A percentile compares a stretch with the other conserved stretches of the same genome.
Conservation (phyloP, 2,888 invertebrate species). For the Coecobrya sp. region DNA sequence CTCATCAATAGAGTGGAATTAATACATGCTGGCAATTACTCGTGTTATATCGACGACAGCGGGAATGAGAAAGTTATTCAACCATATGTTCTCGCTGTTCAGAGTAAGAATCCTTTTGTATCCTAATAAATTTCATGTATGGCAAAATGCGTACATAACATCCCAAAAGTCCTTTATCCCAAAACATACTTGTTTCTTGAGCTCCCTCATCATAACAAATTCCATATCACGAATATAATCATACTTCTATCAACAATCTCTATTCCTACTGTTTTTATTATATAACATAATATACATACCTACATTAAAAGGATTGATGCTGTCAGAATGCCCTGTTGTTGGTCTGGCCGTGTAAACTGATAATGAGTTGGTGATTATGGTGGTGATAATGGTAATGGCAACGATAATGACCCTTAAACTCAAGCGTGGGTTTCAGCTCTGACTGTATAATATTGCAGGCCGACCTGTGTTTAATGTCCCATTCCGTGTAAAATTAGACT, state of each 20-base stretch:
- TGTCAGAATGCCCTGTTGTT: slow-evolving; percentile 37
- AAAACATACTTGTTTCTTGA: neutral
- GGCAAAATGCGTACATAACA: neutral
- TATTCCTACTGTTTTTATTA: neutral
- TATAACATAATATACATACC: slow-evolving; percentile 10
- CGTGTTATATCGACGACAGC: slow-evolving; percentile 90
- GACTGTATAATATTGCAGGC: neutral
- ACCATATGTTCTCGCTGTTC: slow-evolving; percentile 92
- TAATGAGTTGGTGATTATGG: slow-evolving; percentile 71
- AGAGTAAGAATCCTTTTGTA: slow-evolving; percentile 89
- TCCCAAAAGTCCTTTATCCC: neutral
- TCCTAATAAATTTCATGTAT: neutral
- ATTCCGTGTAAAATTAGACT: neutral
- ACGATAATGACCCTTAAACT: slow-evolving; percentile 72
- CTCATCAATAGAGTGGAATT: slow-evolving; percentile 92
- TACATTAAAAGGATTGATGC: slow-evolving; percentile 68
- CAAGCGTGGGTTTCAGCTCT: neutral
- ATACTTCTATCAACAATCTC: neutral
- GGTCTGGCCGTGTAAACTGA: slow-evolving; percentile 43
- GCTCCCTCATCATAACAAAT: neutral
- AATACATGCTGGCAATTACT: slow-evolving; percentile 93
- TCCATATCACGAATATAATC: neutral
- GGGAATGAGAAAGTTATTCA: slow-evolving; percentile 92
- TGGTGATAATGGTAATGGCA: slow-evolving; percentile 70
- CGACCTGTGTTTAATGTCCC: slow-evolving; percentile 25